These are phyloP conservation scores for Telmatherina bonti DNA, from an alignment of 2,797 vertebrate genomes.

Conservation along the genomic window DNA sequence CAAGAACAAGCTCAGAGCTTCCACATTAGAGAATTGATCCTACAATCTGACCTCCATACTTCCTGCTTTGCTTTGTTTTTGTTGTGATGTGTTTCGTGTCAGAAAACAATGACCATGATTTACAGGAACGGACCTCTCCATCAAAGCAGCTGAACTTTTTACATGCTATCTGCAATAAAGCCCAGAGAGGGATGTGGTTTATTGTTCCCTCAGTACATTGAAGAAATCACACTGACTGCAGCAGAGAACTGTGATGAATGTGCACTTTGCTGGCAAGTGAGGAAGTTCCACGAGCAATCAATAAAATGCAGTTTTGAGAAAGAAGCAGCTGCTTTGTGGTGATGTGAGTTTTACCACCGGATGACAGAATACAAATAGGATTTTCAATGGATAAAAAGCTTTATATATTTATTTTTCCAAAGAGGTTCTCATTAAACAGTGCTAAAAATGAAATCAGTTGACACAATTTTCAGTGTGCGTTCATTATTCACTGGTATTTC, in stretches of 20 bases:
- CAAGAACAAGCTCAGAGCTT: constrained; percentile 17
- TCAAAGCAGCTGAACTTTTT: not conserved
- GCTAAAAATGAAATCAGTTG: not conserved
- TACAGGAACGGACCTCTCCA: not conserved
- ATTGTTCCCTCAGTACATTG: constrained; percentile 11
- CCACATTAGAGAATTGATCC: constrained; percentile 38
- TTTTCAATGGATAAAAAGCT: not conserved
- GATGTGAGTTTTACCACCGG: constrained; percentile 11
- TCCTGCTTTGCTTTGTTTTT: constrained; percentile 1
- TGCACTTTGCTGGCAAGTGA: constrained; percentile 21
- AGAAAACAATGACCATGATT: constrained; percentile 25
- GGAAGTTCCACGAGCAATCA: constrained; percentile 34
- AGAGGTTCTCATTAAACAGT: not conserved
- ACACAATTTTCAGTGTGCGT: not conserved
- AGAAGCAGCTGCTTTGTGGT: not conserved
- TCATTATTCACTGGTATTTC: not conserved
- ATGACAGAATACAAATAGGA: not conserved
- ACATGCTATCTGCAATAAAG: not conserved
- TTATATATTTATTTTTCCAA: not conserved
- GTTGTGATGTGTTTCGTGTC: constrained; percentile 16
- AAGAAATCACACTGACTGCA: constrained; percentile 14
- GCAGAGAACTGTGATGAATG: constrained; percentile 35
- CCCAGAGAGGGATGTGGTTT: constrained; percentile 16
- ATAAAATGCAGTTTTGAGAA: constrained; percentile 23
- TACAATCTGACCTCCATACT: constrained; percentile 9